These are phyloP conservation scores for Hydrochoerus hydrochaeris DNA, from an alignment of 2,113 vertebrate genomes.

Conservation along the genomic window DNA sequence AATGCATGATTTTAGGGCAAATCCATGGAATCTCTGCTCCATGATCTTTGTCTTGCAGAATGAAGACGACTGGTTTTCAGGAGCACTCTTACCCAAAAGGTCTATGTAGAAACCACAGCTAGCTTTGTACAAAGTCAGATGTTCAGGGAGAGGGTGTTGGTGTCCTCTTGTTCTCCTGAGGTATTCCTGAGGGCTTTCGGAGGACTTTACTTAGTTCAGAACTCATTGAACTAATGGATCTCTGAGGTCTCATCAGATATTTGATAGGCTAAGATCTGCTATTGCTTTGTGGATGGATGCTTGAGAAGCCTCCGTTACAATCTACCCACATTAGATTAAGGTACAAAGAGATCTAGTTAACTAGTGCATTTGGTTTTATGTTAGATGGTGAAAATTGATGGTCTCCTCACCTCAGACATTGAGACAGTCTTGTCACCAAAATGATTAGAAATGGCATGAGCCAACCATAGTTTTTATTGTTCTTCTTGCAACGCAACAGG, in stretches of 20 bases:
- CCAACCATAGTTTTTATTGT: too few relatives aligned
- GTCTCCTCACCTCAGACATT: not conserved
- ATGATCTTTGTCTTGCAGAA: accelerated
- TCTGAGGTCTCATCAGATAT: not conserved
- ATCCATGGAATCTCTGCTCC: not conserved
- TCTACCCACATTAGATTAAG: not conserved
- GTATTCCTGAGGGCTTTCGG: not conserved
- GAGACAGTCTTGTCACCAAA: not conserved
- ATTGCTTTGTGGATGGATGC: too few relatives aligned
- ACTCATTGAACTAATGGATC: not conserved
- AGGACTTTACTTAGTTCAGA: not conserved
- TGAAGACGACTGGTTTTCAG: not conserved
- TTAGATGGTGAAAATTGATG: not conserved
- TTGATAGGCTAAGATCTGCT: too few relatives aligned
- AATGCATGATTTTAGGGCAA: not conserved
- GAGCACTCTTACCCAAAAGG: not conserved
- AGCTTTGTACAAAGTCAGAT: not conserved
- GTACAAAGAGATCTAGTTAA: not conserved
- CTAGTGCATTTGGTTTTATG: not conserved
- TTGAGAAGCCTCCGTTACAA: accelerated
- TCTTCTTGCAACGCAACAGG: not conserved
- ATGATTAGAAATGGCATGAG: not conserved
- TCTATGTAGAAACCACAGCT: not conserved
- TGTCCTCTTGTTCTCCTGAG: not conserved
- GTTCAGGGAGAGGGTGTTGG: not conserved